These are phyloP conservation scores for Acholoe squamosa DNA, from an alignment of 2,888 invertebrate genomes.

Conservation along the genomic window DNA sequence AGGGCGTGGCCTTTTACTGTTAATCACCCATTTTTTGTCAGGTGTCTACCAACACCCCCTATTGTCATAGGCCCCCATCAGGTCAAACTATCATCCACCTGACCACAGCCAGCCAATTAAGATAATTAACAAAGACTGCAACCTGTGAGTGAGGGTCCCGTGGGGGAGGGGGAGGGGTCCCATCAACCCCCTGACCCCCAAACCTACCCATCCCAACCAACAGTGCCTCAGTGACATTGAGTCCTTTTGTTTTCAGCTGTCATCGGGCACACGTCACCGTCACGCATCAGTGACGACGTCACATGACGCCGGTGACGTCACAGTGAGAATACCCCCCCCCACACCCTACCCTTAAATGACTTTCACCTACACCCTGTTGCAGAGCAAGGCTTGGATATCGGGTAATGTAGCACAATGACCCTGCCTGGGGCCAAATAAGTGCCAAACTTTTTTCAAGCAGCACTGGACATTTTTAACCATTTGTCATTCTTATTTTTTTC, in stretches of 20 bases:
- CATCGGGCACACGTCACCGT: background rate
- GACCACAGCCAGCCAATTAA: background rate
- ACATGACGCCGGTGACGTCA: conserved; percentile 9
- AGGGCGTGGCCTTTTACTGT: conserved; percentile 16
- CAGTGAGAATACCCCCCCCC: background rate
- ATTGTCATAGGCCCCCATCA: background rate
- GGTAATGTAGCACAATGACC: background rate
- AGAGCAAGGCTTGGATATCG: background rate
- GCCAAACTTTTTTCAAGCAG: background rate
- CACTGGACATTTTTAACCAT: too few species aligned
- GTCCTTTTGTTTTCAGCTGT: conserved; percentile 6
- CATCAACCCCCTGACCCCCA: too few species aligned
- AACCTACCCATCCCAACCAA: background rate
- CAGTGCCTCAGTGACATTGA: background rate
- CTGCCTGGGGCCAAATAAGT: background rate
- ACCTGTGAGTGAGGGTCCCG: background rate
- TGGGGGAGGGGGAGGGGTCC: background rate
- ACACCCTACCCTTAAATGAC: background rate
- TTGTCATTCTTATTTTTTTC: background rate
- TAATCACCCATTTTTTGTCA: conserved; percentile 37
- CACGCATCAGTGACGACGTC: background rate
- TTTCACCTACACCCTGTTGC: background rate
- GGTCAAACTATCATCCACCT: conserved; percentile 1
- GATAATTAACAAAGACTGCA: conserved; percentile 25
- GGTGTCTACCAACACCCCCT: background rate